These are phyloP conservation scores for Pogona vitticeps DNA, from an alignment of 2,113 vertebrate genomes.

Conservation along the genomic window DNA sequence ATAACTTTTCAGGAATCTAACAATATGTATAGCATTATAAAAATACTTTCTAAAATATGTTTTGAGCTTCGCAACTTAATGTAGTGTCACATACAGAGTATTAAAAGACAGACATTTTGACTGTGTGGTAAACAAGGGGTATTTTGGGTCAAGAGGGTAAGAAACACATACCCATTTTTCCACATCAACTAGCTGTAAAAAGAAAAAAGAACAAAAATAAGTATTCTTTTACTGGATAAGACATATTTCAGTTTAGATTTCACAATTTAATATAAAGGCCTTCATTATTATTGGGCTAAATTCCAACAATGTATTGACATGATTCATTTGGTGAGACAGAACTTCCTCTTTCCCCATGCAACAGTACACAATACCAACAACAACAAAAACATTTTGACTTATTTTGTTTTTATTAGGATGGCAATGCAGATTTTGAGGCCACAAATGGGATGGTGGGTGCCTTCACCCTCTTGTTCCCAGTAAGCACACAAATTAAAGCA, in stretches of 20 bases:
- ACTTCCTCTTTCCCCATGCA: neutral
- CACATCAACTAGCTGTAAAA: constrained; percentile 87
- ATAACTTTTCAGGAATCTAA: constrained; percentile 24
- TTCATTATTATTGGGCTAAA: neutral
- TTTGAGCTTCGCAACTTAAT: constrained; percentile 68
- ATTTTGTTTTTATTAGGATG: neutral
- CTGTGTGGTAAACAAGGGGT: constrained; percentile 65
- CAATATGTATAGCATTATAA: neutral
- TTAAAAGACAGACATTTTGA: constrained; percentile 69
- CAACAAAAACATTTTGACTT: no score
- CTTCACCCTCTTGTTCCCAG: no score
- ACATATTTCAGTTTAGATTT: constrained; percentile 46
- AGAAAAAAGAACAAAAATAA: constrained; percentile 82
- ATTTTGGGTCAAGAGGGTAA: constrained; percentile 63
- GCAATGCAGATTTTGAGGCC: neutral
- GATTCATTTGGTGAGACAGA: neutral
- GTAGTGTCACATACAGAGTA: constrained; percentile 60
- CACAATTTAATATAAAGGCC: constrained; percentile 32
- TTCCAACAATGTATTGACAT: neutral
- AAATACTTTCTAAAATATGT: neutral
- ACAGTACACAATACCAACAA: no score
- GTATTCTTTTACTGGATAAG: constrained; percentile 55
- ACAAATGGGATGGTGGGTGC: neutral
- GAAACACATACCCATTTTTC: constrained; percentile 87
- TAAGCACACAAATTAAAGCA: neutral